Base-by-base conservation (phyloP, 1,140 invertebrate genomes). In the Camponotus vicinus region DNA sequence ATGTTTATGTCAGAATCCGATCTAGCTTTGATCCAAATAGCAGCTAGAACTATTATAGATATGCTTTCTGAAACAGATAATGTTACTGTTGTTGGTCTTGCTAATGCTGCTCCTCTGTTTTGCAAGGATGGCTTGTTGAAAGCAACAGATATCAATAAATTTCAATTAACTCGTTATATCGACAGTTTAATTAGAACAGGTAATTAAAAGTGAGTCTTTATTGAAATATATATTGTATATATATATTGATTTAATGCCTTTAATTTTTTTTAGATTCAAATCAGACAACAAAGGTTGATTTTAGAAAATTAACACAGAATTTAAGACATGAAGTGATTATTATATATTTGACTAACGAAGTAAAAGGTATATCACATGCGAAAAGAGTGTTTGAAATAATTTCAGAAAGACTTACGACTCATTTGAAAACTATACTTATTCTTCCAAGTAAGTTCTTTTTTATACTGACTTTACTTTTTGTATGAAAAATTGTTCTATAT, bases 111-210 rank as follows among this genome's bases (percentile, higher is more conserved):
- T 18, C 91, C 88, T 1, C 37, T 92, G 7, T 87, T 93, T 83
- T 95, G 95, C 80, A 92, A 92, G 69, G 91, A 94, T 79, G 90
- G 90, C 37, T 83, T 95, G n/a, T 55, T 94, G 9, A 93, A 86
- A 59, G 94, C 94, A 4, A 95, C 93, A 18, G 95, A 95, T 88
- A 91, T 95, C 7, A 95, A 95, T 69, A 95, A 95, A 69, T 94
- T 93, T 85, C 93, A 95, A 64, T 77, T 95, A 42, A 90, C 89
- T 5, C 75, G 94, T 49, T 90, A 94, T 59, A 93, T 95, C 18
- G 94, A 95, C 64, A 88, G 91, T 66, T 91, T 94, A 57, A 80
- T 64, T 11, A 87, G 92, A 88, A 92, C 76, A 86, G 93, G 93
- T 94, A 92, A 69, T 70, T 59, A 34, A 18, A 40, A 21, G 61